A percentile compares a stretch with the other conserved stretches of the same genome.
phyloP scores from a whole-genome alignment of 2,113 vertebrate species.

The Vidua macroura region DNA sequence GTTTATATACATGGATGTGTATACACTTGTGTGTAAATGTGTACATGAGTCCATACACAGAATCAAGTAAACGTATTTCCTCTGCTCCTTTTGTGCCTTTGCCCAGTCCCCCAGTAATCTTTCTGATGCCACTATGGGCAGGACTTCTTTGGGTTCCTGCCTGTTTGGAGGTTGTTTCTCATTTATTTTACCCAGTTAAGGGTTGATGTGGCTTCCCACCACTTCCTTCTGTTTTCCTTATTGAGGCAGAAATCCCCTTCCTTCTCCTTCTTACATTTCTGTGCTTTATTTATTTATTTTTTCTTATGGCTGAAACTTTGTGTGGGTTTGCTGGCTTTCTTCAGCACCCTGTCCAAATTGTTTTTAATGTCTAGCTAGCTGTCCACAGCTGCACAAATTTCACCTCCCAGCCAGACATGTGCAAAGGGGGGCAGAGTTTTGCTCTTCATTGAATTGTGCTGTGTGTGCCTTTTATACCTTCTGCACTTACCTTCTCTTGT shows the following conservation, averaged over 20 bases:
- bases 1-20: neutral
- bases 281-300: neutral
- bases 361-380: neutral
- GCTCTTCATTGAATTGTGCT: neutral
- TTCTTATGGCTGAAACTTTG: neutral
- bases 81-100: neutral
- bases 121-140: neutral
- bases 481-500: neutral
- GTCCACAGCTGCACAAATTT: neutral
- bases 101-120: neutral
- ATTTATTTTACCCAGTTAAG: neutral
- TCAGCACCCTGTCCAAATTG: neutral
- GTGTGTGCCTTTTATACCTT: neutral
- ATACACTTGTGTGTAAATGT: neutral
- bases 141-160: neutral
- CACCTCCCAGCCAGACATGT: rapidly evolving
- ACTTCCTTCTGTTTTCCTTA: neutral
- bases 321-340: neutral
- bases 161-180: neutral
- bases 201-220: neutral
- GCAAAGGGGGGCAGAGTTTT: neutral
- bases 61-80: neutral
- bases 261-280: neutral
- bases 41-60: neutral
- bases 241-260: neutral